Evolutionary conservation across 2,888 invertebrate genomes (phyloP).

Genomic region (Pristionchus arcanus): DNA sequence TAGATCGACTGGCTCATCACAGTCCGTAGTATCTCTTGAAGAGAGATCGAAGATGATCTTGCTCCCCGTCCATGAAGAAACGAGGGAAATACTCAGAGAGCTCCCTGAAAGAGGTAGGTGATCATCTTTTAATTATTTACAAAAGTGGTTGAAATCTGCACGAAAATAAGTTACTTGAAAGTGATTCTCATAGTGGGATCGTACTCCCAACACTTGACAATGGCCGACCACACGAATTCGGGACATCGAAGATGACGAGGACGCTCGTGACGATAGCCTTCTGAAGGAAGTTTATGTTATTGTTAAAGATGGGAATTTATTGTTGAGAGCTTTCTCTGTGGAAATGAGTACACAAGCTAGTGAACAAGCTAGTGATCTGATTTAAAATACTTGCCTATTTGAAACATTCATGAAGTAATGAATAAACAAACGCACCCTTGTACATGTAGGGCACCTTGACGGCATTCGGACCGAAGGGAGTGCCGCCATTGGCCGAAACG

Average conservation of each 20-base stretch:
- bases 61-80: constrained; percentile 36
- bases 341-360: too few species aligned
- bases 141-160: neutral
- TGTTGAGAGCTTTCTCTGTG: too few species aligned
- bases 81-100: constrained; percentile 36
- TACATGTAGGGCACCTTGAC: constrained; percentile 47
- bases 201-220: constrained; percentile 43
- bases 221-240: constrained; percentile 52
- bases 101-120: neutral
- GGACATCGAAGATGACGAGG: constrained; percentile 3
- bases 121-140: neutral
- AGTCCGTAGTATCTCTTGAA: constrained; percentile 47
- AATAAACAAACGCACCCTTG: constrained; percentile 2
- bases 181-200: constrained; percentile 44
- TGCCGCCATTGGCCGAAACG: constrained; percentile 42
- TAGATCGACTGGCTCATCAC: neutral
- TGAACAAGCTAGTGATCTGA: too few species aligned
- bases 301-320: neutral
- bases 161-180: neutral
- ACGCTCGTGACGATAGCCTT: constrained; percentile 51
- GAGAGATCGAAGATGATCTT: constrained; percentile 35
- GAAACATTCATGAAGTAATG: too few species aligned
- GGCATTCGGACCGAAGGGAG: constrained; percentile 40
- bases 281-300: neutral
- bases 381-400: too few species aligned